Conservation (phyloP, 2,113 vertebrate genomes). For the Corythaixoides concolor region DNA sequence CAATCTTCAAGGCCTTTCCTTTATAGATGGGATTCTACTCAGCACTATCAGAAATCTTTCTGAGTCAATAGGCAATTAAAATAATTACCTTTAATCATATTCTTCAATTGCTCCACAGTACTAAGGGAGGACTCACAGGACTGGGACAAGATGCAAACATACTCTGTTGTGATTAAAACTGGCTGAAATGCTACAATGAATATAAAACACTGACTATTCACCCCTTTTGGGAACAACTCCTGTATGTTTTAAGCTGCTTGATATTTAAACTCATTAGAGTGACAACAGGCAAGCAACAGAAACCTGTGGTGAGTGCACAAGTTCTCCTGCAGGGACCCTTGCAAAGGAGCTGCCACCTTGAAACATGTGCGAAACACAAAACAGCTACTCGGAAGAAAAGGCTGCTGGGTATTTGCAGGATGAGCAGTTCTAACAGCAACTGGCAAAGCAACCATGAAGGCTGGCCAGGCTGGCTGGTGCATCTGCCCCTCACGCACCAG, state of each 20-base stretch:
- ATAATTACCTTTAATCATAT: constrained; percentile 42
- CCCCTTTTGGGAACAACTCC: not conserved
- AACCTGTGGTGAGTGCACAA: not conserved
- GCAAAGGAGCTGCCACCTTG: not conserved
- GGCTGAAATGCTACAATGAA: not conserved
- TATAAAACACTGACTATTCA: constrained; percentile 8
- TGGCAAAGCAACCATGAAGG: not conserved
- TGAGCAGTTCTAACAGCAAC: not conserved
- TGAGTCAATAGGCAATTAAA: constrained; percentile 14
- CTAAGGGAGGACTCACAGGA: not conserved
- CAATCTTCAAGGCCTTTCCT: not conserved
- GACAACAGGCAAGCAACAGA: not conserved
- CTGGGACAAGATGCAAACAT: not conserved
- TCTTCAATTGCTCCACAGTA: constrained; percentile 25
- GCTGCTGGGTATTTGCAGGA: not conserved
- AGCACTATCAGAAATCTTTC: not conserved
- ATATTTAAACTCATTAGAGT: not conserved
- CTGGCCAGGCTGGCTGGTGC: not conserved
- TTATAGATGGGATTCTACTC: not conserved
- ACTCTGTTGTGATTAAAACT: constrained; percentile 23
- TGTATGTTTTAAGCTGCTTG: not conserved
- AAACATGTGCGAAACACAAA: not conserved
- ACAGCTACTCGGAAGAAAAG: not conserved
- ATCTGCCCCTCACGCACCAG: not conserved
- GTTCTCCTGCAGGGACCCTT: not conserved